Base-by-base conservation (phyloP, 1,140 invertebrate species). In the Amyelois transitella region DNA sequence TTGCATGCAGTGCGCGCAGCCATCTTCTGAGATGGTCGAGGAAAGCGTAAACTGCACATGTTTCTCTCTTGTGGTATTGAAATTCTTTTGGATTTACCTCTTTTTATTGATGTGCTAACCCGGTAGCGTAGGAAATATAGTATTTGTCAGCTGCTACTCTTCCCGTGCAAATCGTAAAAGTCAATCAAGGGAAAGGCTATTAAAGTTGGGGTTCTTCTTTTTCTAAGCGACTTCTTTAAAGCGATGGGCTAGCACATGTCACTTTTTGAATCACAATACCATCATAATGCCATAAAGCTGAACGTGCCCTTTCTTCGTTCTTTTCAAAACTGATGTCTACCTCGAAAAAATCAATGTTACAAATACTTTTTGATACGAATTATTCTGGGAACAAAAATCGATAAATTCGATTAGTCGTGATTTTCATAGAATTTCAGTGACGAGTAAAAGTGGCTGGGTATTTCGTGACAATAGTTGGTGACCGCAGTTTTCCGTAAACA, bases 401-500 rank as follows among this genome's bases (percentile, higher is more conserved):
- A 14, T 14, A 38, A 14, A 0, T 14, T 38, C 12, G 12, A 38
- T 38, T 38, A 38, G 8, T 14, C 17, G 12, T 14, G 2, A 14
- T 38, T 38, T 14, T 14, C n/a, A 6, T 6, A 38, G 32, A 38
- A 38, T 38, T 14, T 38, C 32, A 38, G 32, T 38, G 32, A 38
- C 32, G 32, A 38, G 25, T 2, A 28, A 28, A 14, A 6, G 6
- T 14, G n/a, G n/a, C 2, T 5, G 32, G 32, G 32, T 14, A 38
- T 38, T 38, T 14, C 12, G n/a, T 38, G 32, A 38, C 45, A 10
- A 47, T 54, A 10, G 43, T 60, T 18, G 28, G 6, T 43, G 25
- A 60, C 55, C 52, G 48, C 54, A 58, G 38, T 58, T 58, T 66
- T 66, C 64, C 60, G 32, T 55, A 58, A 60, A 43, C 22, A 14